Evolutionary conservation across 64 coral and sea anemone genomes (phyloP).

Genomic region (Dendrophyllia cribrosa): DNA sequence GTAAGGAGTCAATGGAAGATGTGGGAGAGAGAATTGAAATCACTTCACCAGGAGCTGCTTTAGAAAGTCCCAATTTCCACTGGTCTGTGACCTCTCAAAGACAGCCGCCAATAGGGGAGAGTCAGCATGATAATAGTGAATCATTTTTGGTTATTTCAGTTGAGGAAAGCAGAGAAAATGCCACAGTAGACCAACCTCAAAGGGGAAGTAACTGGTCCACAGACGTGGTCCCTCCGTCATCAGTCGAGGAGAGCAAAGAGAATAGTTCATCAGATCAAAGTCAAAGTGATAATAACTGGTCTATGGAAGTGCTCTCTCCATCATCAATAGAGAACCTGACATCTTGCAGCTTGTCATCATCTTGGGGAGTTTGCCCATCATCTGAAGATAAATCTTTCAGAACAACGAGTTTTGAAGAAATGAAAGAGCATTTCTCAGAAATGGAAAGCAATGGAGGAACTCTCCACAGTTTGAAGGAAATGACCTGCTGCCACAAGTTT

Average conservation of each 20-base stretch:
- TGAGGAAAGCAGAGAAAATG: constrained; percentile 2
- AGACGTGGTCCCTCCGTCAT: constrained; percentile 40
- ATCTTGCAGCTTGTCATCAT: constrained; percentile 68
- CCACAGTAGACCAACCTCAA: not conserved
- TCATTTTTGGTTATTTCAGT: constrained; percentile 38
- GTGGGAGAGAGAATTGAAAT: constrained; percentile 41
- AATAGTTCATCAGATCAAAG: not conserved
- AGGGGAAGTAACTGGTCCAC: constrained; percentile 9
- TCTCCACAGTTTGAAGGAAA: constrained; percentile 43
- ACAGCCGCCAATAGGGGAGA: constrained; percentile 35
- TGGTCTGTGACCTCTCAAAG: constrained; percentile 8
- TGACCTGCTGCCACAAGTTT: constrained; percentile 73
- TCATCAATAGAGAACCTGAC: constrained; percentile 2
- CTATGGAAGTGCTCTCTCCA: constrained; percentile 17
- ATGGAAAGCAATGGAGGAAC: constrained; percentile 22
- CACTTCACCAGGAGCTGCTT: not conserved
- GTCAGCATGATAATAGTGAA: constrained; percentile 12
- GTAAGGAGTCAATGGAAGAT: constrained; percentile 22
- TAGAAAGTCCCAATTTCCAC: not conserved
- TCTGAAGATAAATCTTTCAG: constrained; percentile 70
- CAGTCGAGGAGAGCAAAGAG: not conserved
- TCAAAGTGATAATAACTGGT: not conserved
- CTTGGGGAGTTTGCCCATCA: constrained; percentile 71
- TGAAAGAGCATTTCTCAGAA: constrained; percentile 54
- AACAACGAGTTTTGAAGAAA: constrained; percentile 81